Base-by-base conservation (phyloP, 2,113 vertebrate species). In the Crocuta crocuta region DNA sequence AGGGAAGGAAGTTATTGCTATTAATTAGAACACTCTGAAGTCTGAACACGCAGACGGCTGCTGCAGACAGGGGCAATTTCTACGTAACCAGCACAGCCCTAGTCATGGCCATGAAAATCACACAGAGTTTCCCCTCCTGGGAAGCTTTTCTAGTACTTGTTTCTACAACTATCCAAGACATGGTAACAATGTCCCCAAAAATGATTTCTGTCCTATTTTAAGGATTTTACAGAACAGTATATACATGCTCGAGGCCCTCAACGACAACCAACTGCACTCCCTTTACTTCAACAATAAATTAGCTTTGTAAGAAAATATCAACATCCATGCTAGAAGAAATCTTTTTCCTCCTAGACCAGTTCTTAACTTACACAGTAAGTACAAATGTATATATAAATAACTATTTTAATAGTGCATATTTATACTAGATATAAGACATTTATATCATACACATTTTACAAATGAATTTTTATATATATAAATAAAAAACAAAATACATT, bases 141-240 rank as follows among this genome's bases (percentile, higher is more conserved):
- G 65, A 92, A 7, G 68, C 17, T 70, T n/a, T 73, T 63, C 91
- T 92, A 70, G 48, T 31, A 55, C 33, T 82, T 85, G 45, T 70
- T 97, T 97, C n/a, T 82, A 89, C 17, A 94, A 65, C 71, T 66
- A 79, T 82, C 43, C 35, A 79, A 93, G 35, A 96, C 61, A 66
- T 16, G 7, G 19, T 48, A 80, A 68, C 33, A 68, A 12, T 63
- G 80, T 7, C 16, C 24, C 43, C 16, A 58, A n/a, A 78, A 86
- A 73, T 78, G 23, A 66, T 48, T 91, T 88, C 33, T 61, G 82
- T 93, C 58, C 33, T 5, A 83, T 80, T 39, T 85, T 68, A 94
- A 88, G 35, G 39, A 78, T 53, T 83, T 89, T 71, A 43, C 21
- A 48, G 3, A 94, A 76, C 19, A 79, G 33, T 4, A 90, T 13